Conservation (phyloP, 2,888 invertebrate genomes). For the Agonopterix heracliana region DNA sequence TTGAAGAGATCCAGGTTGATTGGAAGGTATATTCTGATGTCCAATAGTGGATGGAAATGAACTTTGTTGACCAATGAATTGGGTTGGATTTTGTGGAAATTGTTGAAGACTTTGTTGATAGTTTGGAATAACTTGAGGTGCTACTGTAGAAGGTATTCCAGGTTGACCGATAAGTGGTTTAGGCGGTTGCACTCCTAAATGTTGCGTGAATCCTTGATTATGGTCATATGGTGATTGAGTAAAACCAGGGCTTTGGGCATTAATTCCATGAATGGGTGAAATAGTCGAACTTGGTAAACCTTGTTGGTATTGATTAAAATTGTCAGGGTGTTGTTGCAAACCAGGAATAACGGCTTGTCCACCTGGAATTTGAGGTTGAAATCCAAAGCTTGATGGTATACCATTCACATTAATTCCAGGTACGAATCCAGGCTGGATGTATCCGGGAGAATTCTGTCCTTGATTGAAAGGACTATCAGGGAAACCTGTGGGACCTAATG, state of each 20-base stretch:
- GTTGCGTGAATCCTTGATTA: slow-evolving; percentile 1
- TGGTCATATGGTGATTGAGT: background rate
- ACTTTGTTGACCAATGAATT: background rate
- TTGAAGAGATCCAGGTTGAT: background rate
- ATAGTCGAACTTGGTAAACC: slow-evolving; percentile 5
- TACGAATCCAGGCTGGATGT: background rate
- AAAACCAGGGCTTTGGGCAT: slow-evolving; percentile 2
- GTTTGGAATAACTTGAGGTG: background rate
- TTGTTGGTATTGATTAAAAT: slow-evolving; percentile 4
- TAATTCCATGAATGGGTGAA: slow-evolving; percentile 5
- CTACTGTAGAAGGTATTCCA: background rate
- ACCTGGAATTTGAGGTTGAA: background rate
- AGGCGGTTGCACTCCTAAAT: slow-evolving; percentile 8
- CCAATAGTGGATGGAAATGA: background rate
- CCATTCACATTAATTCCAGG: background rate
- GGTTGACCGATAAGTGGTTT: background rate
- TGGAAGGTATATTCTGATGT: background rate
- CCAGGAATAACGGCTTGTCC: background rate
- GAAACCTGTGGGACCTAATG: slow-evolving; percentile 7
- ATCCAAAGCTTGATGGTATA: background rate
- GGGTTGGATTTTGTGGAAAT: background rate
- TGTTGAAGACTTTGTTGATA: background rate
- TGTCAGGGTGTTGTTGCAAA: background rate
- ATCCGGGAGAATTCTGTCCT: background rate
- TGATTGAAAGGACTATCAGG: background rate